A percentile compares a stretch with the other conserved stretches of the same genome.
Evolutionary conservation across 2,888 invertebrate species (phyloP).

Genomic region (Ashinkailepas kermadecensis): DNA sequence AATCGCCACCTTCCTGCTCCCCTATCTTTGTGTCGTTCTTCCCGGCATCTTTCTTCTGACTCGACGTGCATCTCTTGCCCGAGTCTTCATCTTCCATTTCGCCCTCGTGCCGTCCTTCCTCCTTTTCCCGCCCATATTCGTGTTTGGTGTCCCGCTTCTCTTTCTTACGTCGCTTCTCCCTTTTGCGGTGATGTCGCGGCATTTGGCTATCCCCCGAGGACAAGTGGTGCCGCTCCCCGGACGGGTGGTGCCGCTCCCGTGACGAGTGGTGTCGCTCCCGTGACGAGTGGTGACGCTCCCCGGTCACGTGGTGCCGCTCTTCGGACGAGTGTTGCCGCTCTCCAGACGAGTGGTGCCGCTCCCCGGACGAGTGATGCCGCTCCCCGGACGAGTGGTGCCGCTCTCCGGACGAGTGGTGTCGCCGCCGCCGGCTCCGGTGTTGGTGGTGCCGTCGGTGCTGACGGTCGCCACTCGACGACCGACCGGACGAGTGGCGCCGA

Average conservation of each 20-base stretch:
- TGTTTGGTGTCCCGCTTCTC: background rate
- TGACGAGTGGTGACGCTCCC: background rate
- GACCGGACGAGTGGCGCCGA: background rate
- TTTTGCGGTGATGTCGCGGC: background rate
- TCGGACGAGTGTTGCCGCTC: no score
- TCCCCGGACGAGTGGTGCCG: no score
- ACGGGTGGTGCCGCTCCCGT: background rate
- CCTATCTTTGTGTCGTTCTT: no score
- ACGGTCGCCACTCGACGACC: background rate
- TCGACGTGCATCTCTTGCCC: background rate
- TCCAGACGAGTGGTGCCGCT: no score
- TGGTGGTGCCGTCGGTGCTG: background rate
- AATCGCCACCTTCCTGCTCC: no score
- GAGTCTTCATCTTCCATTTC: background rate
- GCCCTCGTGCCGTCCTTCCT: background rate
- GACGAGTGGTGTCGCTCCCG: background rate
- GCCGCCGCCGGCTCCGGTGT: background rate
- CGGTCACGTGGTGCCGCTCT: background rate
- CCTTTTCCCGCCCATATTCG: background rate
- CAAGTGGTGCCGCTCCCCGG: background rate
- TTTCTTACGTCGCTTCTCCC: background rate
- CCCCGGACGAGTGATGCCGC: no score
- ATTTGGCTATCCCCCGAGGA: background rate
- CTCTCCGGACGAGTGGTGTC: no score
- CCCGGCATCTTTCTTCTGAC: no score